phyloP scores from a whole-genome alignment of 2,113 vertebrate genomes.

The Phrynocephalus versicolor region DNA sequence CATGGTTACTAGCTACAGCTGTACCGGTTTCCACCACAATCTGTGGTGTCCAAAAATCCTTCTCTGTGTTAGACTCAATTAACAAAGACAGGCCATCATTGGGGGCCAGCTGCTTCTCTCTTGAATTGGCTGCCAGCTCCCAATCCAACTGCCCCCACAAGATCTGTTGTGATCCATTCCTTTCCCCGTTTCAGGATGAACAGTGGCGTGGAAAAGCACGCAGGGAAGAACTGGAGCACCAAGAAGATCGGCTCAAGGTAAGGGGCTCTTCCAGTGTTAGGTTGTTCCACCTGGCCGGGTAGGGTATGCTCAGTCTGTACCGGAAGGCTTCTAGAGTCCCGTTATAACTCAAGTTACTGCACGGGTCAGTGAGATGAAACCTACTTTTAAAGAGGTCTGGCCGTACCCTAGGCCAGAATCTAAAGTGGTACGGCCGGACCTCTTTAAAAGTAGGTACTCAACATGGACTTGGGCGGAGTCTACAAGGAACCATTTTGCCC shows the following conservation, averaged over 20 bases:
- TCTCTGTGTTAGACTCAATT: background rate
- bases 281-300: too few species aligned
- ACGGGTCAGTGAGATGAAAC: background rate
- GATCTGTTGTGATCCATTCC: background rate
- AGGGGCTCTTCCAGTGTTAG: too few species aligned
- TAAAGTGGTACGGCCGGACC: too few species aligned
- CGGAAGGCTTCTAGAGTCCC: background rate
- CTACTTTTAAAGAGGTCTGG: too few species aligned
- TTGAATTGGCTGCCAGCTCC: background rate
- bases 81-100: background rate
- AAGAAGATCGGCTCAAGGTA: conserved; percentile 85
- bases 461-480: too few species aligned
- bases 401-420: too few species aligned
- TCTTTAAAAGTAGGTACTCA: too few species aligned
- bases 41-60: background rate
- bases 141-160: too few species aligned
- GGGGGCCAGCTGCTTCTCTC: background rate
- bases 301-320: background rate
- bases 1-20: too few species aligned
- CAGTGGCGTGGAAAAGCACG: conserved; percentile 81
- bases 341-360: background rate
- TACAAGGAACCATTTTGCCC: too few species aligned
- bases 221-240: conserved; percentile 79
- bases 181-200: conserved; percentile 74
- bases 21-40: too few species aligned